Evolutionary conservation across 2,797 vertebrate species (phyloP), one percentile per base, ranked within the genome.

Genomic region (Chiroxiphia lanceolata): DNA sequence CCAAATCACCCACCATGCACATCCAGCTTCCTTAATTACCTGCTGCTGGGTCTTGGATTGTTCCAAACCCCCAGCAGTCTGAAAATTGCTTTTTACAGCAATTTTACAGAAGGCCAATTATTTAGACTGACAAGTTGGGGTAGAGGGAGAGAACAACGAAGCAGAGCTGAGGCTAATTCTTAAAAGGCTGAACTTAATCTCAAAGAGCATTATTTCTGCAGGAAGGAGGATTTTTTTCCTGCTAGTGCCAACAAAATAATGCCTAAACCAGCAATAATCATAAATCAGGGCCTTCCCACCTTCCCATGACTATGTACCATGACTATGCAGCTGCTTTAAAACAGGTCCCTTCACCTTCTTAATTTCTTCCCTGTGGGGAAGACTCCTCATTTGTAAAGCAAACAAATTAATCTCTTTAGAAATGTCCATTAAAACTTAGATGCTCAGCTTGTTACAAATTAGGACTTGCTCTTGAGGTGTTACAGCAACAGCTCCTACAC

Each of bases 151-250:
- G 54, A 69, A 90, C 48, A 89, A 83, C 60, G 44, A 91, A 75
- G 56, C 56, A 82, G 60, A 92, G 51, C 34, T 67, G 56, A 89
- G 23, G 67, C 47, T 88, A 47, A 79, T 74, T 87, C 94, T 90
- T 92, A 57, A 85, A 92, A 89, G 36, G 56, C 17, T 57, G 45
- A 82, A 91, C 50, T 83, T 75, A 17, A 82, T 78, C 76, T 93
- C 87, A 48, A 86, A 76, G 83, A 94, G 84, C 45, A 78, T 81
- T 91, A 72, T 57, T 94, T 85, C 87, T 85, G 40, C 53, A 93
- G 74, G 76, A 65, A 83, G 34, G 33, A 89, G 22, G 9, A 0
- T 0, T 36, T 87, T 54, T 33, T 70, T 38, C 74, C 74, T 90
- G 36, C 21, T 77, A 70, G 67, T 77, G 74, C 83, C 70, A 84